A percentile compares a stretch with the other conserved stretches of the same genome.
phyloP scores from a whole-genome alignment of 2,113 vertebrate species.

The Okapia johnstoni region DNA sequence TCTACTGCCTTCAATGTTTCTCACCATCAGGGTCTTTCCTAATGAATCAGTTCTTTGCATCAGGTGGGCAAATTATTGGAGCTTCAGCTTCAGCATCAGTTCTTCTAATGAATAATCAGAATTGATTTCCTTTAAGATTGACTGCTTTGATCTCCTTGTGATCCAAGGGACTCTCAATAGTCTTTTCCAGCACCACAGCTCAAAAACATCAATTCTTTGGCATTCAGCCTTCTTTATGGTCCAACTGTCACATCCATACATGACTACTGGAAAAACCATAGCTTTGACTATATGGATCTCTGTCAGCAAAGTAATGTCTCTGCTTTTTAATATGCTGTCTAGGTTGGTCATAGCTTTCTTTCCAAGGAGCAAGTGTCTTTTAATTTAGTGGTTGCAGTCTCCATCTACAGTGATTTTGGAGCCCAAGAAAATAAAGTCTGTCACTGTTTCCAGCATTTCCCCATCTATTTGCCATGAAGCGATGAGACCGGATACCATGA shows the following conservation, averaged over 20 bases:
- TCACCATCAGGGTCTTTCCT: not conserved
- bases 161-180: not conserved
- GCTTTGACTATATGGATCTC: not conserved
- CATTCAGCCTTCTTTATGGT: not conserved
- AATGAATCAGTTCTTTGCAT: not conserved
- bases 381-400: not conserved
- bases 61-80: not conserved
- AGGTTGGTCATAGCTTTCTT: not conserved
- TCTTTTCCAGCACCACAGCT: not conserved
- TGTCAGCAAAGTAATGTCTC: not conserved
- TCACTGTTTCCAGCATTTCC: not conserved
- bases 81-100: not conserved
- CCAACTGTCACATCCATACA: not conserved
- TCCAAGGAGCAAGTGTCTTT: not conserved
- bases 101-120: not conserved
- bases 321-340: not conserved
- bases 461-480: not conserved
- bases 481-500: not conserved
- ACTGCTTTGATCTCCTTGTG: not conserved
- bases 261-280: not conserved
- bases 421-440: not conserved
- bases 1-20: not conserved
- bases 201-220: not conserved
- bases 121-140: not conserved
- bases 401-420: not conserved